Base-by-base conservation (phyloP, 35 echinoderm and acorn worm genomes). In the Chiridota heheva region DNA sequence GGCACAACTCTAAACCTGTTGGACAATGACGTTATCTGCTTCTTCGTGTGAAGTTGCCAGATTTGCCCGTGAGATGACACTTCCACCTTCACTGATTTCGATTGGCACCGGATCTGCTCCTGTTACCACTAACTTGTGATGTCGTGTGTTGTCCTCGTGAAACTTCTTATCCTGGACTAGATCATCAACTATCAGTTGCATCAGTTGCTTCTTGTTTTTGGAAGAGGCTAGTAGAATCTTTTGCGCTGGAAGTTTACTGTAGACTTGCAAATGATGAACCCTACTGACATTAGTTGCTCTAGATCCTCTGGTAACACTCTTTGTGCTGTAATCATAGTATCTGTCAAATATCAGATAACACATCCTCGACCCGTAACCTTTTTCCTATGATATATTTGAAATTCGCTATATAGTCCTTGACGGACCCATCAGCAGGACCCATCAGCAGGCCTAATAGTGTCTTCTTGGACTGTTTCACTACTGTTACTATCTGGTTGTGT, bases 1-100 rank as follows among this genome's bases (percentile, higher is more conserved):
- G 40, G 73, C 72, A 42, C 38, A 36, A 33, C 56, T 28, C 16
- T 79, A 67, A 6, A 74, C 72, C 60, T 87, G 84, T 74, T 78
- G 72, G 4, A 87, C 84, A 81, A 87, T 87, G 32, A 80, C 80
- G 64, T 39, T 79, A 34, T 86, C 84, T 22, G 84, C 84, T 67
- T 87, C 73, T 46, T 87, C 61, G 31, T 80, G 76, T 5, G 51
- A 18, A 2, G 76, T 80, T 8, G 51, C 27, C 55, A 80, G 10
- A 35, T 63, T 36, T 25, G 22, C 12, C 39, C 76, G 59, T 5
- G 34, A 6, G 31, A 75, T 22, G 7, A 44, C 36, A 13, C 51
- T 63, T 70, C 34, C 72, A 15, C 2, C 72, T 28, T 5, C 31
- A 82, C 36, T 39, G 18, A 81, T 60, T 49, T 81, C 63, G 17